Evolutionary conservation across 1,140 invertebrate genomes (phyloP).

Genomic region (Microplitis demolitor): DNA sequence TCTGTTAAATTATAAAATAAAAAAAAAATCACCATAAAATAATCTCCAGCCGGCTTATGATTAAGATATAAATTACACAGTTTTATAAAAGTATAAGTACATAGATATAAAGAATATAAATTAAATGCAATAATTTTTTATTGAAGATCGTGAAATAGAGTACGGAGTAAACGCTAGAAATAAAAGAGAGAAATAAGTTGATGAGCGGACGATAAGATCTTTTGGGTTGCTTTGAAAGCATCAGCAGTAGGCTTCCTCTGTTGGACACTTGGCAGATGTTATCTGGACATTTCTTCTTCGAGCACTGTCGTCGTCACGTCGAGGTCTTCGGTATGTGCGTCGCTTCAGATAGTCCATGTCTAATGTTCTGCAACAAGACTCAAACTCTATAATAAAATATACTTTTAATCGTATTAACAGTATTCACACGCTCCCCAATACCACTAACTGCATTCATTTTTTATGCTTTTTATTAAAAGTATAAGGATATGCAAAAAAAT

Average conservation of each 20-base stretch:
- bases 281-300: conserved; percentile 44
- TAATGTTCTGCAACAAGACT: conserved; percentile 33
- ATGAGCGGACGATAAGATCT: conserved; percentile 47
- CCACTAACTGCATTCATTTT: too few relatives aligned
- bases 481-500: too few relatives aligned
- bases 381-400: background rate
- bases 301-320: conserved; percentile 37
- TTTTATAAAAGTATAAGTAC: background rate
- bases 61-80: too few relatives aligned
- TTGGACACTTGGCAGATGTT: conserved; percentile 33
- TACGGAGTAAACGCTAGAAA: conserved; percentile 30
- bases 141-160: conserved; percentile 7
- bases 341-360: conserved; percentile 36
- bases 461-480: too few relatives aligned
- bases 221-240: conserved; percentile 24
- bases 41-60: too few relatives aligned
- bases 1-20: too few relatives aligned
- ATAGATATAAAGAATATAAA: conserved; percentile 9
- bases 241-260: conserved; percentile 36
- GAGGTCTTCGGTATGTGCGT: conserved; percentile 35
- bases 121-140: conserved; percentile 16
- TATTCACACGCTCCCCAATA: too few relatives aligned
- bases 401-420: too few relatives aligned
- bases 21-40: too few relatives aligned
- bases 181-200: conserved; percentile 43